Conservation (phyloP, 2,113 vertebrate genomes). For the Oncorhynchus mykiss region DNA sequence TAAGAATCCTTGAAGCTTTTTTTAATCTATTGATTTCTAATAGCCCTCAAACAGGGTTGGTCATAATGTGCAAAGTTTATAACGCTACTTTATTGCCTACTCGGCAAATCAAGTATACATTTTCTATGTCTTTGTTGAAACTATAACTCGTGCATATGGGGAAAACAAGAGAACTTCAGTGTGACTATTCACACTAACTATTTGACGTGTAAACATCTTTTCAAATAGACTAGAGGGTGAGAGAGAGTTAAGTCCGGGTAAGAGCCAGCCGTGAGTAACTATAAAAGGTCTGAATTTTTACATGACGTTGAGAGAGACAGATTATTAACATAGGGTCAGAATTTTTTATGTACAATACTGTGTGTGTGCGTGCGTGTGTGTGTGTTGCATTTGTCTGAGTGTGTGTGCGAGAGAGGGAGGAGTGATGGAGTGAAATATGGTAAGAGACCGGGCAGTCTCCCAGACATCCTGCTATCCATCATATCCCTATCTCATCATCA, state of each 20-base stretch:
- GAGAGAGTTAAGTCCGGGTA: neutral
- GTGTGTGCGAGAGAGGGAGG: neutral
- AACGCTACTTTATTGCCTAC: no score
- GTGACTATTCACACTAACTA: neutral
- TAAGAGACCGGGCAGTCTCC: neutral
- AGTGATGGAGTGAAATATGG: neutral
- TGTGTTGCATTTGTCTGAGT: neutral
- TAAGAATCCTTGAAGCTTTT: no score
- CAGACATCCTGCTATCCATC: constrained; percentile 4
- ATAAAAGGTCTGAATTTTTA: constrained; percentile 19
- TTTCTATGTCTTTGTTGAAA: no score
- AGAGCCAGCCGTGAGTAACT: neutral
- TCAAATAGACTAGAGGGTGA: neutral
- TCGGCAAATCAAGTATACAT: no score
- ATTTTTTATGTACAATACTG: neutral
- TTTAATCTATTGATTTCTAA: no score
- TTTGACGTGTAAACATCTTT: neutral
- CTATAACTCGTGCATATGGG: no score
- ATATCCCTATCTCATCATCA: neutral
- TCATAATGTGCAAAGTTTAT: no score
- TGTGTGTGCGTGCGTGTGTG: neutral
- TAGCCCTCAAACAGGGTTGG: no score
- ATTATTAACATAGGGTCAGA: constrained; percentile 13
- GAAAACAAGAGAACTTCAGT: neutral
- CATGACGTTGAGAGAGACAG: constrained; percentile 18